Evolutionary conservation across 2,797 vertebrate species (phyloP).

Genomic region (Toxotes lorentzi): DNA sequence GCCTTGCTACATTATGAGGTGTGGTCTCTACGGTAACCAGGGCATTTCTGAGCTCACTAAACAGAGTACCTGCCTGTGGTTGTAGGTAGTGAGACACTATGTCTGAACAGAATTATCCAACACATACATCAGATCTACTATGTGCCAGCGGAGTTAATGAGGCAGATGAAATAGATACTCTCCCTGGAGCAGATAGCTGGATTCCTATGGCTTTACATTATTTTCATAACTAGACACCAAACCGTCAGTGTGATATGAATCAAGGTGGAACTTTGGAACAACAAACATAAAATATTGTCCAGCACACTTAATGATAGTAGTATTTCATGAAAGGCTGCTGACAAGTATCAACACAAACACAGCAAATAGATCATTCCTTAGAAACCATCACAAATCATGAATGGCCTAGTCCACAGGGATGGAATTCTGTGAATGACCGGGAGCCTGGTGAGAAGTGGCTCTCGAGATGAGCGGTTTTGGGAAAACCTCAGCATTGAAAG

Average conservation of each 20-base stretch:
- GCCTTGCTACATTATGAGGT: slow-evolving; percentile 34
- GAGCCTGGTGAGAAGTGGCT: slow-evolving; percentile 56
- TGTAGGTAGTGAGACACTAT: slow-evolving; percentile 14
- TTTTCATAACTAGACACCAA: not conserved
- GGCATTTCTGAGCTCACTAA: slow-evolving; percentile 2
- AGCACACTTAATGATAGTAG: not conserved
- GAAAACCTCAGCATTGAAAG: slow-evolving; percentile 68
- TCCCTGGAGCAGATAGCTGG: not conserved
- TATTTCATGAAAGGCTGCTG: not conserved
- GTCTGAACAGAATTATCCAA: slow-evolving; percentile 7
- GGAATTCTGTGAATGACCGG: slow-evolving; percentile 64
- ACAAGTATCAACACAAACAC: slow-evolving; percentile 4
- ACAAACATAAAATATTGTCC: not conserved
- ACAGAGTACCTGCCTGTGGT: slow-evolving; percentile 3
- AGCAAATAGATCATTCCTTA: slow-evolving; percentile 40
- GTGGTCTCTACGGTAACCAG: slow-evolving; percentile 33
- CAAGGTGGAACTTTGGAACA: not conserved
- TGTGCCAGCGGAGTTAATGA: slow-evolving; percentile 19
- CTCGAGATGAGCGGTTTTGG: slow-evolving; percentile 58
- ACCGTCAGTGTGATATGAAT: not conserved
- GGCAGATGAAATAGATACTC: slow-evolving; percentile 1
- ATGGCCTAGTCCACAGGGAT: slow-evolving; percentile 32
- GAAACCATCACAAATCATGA: slow-evolving; percentile 56
- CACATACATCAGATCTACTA: slow-evolving; percentile 3
- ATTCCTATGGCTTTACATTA: slow-evolving; percentile 1